These are phyloP conservation scores for Mesoligia furuncula DNA, from an alignment of 2,888 invertebrate genomes.

Conservation along the genomic window DNA sequence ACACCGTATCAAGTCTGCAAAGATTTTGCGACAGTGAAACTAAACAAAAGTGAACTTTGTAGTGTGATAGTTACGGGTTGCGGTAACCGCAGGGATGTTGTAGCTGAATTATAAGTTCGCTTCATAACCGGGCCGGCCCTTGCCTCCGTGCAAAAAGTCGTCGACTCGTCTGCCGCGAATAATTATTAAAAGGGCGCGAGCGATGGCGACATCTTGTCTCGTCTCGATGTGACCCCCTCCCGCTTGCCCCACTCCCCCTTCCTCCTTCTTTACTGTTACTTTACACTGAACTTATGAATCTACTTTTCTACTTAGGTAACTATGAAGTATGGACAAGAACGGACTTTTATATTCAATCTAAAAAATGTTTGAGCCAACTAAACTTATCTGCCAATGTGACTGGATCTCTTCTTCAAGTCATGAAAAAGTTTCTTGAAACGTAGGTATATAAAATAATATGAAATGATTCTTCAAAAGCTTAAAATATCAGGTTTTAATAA, in stretches of 20 bases:
- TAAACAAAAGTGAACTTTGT: constrained; percentile 67
- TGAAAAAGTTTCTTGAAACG: constrained; percentile 12
- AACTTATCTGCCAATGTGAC: constrained; percentile 1
- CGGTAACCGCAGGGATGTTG: constrained; percentile 54
- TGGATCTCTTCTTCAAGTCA: not conserved
- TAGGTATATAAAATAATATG: not conserved
- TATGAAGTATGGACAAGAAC: constrained; percentile 6
- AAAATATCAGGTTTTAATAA: constrained; percentile 5
- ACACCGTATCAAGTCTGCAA: constrained; percentile 63
- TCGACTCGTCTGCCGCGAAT: constrained; percentile 81
- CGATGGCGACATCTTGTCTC: constrained; percentile 84
- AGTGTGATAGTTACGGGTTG: constrained; percentile 61
- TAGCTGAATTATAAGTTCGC: constrained; percentile 68
- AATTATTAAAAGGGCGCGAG: constrained; percentile 82
- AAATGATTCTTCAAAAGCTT: not conserved
- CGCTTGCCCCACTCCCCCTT: constrained; percentile 54
- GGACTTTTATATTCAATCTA: constrained; percentile 6
- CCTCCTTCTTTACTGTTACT: constrained; percentile 58
- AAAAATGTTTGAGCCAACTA: constrained; percentile 2
- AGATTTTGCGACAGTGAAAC: constrained; percentile 36
- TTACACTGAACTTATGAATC: constrained; percentile 57
- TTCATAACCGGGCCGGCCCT: constrained; percentile 71
- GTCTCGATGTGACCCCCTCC: constrained; percentile 69
- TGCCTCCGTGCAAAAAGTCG: constrained; percentile 80
- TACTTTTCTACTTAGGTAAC: constrained; percentile 25